Evolutionary conservation across 2,113 vertebrate genomes (phyloP).

Genomic region (Alouatta palliata): DNA sequence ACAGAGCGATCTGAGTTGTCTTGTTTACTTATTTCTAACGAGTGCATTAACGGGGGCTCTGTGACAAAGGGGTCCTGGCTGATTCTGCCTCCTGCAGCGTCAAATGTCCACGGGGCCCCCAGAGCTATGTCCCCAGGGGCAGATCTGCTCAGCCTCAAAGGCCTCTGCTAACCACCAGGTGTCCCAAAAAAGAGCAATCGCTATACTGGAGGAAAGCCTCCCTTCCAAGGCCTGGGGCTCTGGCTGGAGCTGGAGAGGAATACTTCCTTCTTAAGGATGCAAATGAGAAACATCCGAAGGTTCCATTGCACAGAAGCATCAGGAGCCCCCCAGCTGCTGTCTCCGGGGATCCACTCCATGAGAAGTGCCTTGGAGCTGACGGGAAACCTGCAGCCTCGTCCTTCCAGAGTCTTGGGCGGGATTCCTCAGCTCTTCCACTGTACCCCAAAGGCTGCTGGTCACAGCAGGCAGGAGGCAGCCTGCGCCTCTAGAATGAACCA

Average conservation of each 20-base stretch:
- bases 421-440: not conserved
- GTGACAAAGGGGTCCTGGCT: not conserved
- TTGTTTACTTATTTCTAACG: rapidly evolving
- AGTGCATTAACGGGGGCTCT: not conserved
- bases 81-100: not conserved
- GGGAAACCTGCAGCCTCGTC: not conserved
- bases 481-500: not conserved
- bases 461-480: too few relatives aligned
- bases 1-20: rapidly evolving
- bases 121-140: not conserved
- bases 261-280: not conserved
- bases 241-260: not conserved
- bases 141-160: not conserved
- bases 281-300: not conserved
- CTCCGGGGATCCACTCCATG: not conserved
- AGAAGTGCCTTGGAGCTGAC: not conserved
- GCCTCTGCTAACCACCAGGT: not conserved
- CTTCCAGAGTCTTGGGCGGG: not conserved
- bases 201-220: not conserved
- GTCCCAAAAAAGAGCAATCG: not conserved
- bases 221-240: not conserved
- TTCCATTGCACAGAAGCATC: not conserved
- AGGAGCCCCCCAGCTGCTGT: not conserved
- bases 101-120: rapidly evolving
- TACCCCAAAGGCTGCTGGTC: not conserved